Percentiles rank a stretch among this genome's conserved stretches.
Conservation (phyloP, 2,888 invertebrate genomes). For the Mythimna lalbum region DNA sequence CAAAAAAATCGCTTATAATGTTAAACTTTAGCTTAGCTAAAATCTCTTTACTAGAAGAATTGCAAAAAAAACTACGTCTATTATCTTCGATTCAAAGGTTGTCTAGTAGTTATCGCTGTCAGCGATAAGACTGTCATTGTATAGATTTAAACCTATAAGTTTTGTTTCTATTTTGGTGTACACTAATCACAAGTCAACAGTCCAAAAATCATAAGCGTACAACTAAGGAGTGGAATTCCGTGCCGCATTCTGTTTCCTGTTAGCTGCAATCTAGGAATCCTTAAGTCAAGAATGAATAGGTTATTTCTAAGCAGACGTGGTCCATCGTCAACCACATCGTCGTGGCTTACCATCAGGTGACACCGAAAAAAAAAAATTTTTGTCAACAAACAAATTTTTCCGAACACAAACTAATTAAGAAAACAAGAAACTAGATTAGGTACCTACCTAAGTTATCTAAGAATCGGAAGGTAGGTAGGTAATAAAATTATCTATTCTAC, state of each 20-base stretch:
- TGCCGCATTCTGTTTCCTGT: too few species aligned
- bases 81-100: neutral
- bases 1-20: neutral
- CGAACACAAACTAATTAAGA: neutral
- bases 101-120: neutral
- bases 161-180: too few species aligned
- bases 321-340: too few species aligned
- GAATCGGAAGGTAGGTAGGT: slow-evolving; percentile 6
- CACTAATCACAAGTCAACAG: neutral
- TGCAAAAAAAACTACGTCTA: neutral
- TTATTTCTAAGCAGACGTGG: too few species aligned
- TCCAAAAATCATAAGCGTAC: too few species aligned
- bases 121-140: too few species aligned
- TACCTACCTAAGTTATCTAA: neutral
- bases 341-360: too few species aligned
- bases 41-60: neutral
- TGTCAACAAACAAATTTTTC: slow-evolving; percentile 14
- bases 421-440: slow-evolving; percentile 11
- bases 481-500: slow-evolving; percentile 24
- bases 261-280: too few species aligned
- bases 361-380: neutral
- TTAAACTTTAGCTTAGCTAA: neutral
- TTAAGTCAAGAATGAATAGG: too few species aligned
- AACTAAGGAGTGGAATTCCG: too few species aligned
- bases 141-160: too few species aligned